Base-by-base conservation (phyloP, 1,140 invertebrate genomes). In the Tetramorium alpestre region DNA sequence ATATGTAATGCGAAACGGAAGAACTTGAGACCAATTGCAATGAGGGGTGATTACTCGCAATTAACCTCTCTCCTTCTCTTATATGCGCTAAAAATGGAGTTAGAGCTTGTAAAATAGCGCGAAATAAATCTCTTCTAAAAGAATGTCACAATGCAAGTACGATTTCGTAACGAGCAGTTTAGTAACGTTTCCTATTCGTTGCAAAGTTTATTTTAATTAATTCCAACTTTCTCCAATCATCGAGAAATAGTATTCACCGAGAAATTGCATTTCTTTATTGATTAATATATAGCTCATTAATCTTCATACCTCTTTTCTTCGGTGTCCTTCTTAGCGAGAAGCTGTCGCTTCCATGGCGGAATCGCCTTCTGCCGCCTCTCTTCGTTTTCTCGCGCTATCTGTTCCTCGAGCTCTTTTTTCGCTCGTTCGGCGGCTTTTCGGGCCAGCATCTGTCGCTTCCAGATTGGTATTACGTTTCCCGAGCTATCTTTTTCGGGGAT, bases 361-460 rank as follows among this genome's bases (percentile, higher is more conserved):
- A 99, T 98, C 28, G 98, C 96, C 72, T 98, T 97, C 51, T 98
- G 96, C 90, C 98, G 96, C 88, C 98, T 97, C 88, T 98, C 97
- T 94, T 99, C 98, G 2, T 98, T 97, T 92, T 99, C 98, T 77
- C 97, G 96, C 60, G 97, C 97, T 91, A 98, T 95, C 89, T 98
- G 96, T 93, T 98, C 98, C 94, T 99, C 98, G 72, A 98, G 95
- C 92, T 99, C 98, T 93, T 98, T 98, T 85, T 98, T 97, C 2
- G 98, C 98, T 87, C 98, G 97, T 93, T 99, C 98, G 0, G 98
- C 98, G 0, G 98, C 98, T 94, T 99, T 98, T 91, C 98, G 97
- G 0, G 98, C 98, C 93, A 99, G 92, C 98, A 99, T 99, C 95
- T 99, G 98, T 33, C 98, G 95, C 94, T 99, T 99, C 98, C 99